Evolutionary conservation across 2,797 vertebrate genomes (phyloP), one percentile per base, ranked within the genome.

Genomic region (Protonibea diacanthus): DNA sequence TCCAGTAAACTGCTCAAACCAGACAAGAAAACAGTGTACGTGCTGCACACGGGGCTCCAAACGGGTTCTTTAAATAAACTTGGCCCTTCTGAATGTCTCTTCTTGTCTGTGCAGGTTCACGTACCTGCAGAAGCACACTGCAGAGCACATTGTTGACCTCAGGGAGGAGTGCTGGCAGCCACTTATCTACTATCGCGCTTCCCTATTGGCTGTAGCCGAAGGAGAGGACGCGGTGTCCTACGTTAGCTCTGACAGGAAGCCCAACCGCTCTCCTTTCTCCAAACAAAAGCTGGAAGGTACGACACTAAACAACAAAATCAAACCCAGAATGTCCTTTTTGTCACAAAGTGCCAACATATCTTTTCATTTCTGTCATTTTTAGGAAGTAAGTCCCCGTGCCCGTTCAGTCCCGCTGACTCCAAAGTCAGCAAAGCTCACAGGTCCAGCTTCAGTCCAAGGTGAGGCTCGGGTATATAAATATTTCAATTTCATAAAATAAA

Each of bases 11-110:
- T 98, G 70, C 94, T 98, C 71, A 97, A 95, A 87, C 95, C 95
- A 2, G 97, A 98, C 95, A 98, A 97, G 92, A 97, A 94, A 88
- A 93, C 96, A 1, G 93, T 98, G 97, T 98, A 94, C 96, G 97
- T 93, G 74, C 61, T n/a, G 40, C 74, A 15, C 0, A 42, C 56
- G 9, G 20, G 5, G 6, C n/a, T 2, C 11, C 44, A 11, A 42
- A n/a, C 27, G 9, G 5, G 1, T 2, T 42, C 49, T 1, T 23
- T 1, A 44, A n/a, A n/a, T 9, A 9, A 62, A 17, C 20, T 6
- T 1, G 2, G 23, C 21, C 33, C 17, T 33, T 51, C 15, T 78
- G 17, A 59, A 21, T 6, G 51, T 60, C 47, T 78, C 38, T 40
- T 58, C 66, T 44, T 80, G 53, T 67, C 55, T 58, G 13, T 67